Evolutionary conservation across 2,797 vertebrate genomes (phyloP).

Genomic region (Coendou prehensilis): DNA sequence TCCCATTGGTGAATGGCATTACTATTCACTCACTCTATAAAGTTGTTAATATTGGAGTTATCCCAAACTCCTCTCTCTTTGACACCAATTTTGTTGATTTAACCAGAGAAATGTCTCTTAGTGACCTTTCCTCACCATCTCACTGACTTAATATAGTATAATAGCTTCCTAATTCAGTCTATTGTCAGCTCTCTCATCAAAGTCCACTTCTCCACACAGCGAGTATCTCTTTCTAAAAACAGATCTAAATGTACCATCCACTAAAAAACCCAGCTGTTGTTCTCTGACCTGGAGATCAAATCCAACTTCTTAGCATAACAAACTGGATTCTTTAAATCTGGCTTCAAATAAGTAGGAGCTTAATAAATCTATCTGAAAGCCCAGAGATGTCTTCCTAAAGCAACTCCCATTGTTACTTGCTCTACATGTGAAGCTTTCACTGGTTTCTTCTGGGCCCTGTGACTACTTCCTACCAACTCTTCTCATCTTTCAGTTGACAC

Average conservation of each 20-base stretch:
- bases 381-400: conserved; percentile 15
- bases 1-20: neutral
- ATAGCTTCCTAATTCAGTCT: conserved; percentile 29
- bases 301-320: conserved; percentile 1
- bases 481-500: conserved; percentile 44
- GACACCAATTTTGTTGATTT: conserved; percentile 44
- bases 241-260: neutral
- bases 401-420: neutral
- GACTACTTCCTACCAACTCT: neutral
- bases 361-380: conserved; percentile 11
- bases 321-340: neutral
- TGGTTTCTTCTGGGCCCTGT: conserved; percentile 52
- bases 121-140: neutral
- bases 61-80: conserved; percentile 55
- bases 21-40: conserved; percentile 8
- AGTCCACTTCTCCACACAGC: neutral
- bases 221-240: conserved; percentile 26
- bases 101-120: neutral
- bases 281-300: conserved; percentile 35
- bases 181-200: neutral
- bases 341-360: neutral
- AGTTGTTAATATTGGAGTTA: conserved; percentile 59
- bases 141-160: conserved; percentile 18
- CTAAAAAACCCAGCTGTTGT: neutral
- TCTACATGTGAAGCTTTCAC: conserved; percentile 18